Conservation (phyloP, 1,140 invertebrate genomes). For the Liolophura sinensis region DNA sequence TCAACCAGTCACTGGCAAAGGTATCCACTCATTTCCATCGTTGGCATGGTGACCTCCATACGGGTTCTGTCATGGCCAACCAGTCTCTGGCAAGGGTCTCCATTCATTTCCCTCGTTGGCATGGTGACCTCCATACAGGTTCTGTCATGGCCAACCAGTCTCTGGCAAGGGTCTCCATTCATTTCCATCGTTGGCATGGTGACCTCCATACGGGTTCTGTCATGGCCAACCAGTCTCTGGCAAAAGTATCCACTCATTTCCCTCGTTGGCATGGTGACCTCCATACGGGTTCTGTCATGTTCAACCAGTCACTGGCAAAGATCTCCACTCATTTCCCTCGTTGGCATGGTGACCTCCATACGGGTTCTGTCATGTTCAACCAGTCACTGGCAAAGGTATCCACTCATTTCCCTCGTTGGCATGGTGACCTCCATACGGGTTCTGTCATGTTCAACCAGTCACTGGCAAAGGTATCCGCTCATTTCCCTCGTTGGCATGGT, state of each 20-base stretch:
- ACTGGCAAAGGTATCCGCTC: conserved; percentile 23
- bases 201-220: conserved; percentile 44
- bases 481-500: too few relatives aligned
- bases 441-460: conserved; percentile 31
- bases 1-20: conserved; percentile 24
- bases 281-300: conserved; percentile 38
- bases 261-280: conserved; percentile 33
- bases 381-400: conserved; percentile 20
- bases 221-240: conserved; percentile 25
- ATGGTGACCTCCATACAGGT: conserved; percentile 43
- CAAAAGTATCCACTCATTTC: conserved; percentile 6
- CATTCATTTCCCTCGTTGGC: neutral
- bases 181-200: conserved; percentile 20
- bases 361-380: conserved; percentile 35
- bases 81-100: conserved; percentile 15
- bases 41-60: conserved; percentile 41
- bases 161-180: conserved; percentile 10
- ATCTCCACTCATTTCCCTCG: too few relatives aligned
- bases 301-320: conserved; percentile 23
- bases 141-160: conserved; percentile 33
- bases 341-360: conserved; percentile 45
- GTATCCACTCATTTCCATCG: too few relatives aligned
- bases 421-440: conserved; percentile 42
- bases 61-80: conserved; percentile 38
- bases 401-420: too few relatives aligned